These are phyloP conservation scores for Scatophagus argus DNA, from an alignment of 2,113 vertebrate species.

Conservation along the genomic window DNA sequence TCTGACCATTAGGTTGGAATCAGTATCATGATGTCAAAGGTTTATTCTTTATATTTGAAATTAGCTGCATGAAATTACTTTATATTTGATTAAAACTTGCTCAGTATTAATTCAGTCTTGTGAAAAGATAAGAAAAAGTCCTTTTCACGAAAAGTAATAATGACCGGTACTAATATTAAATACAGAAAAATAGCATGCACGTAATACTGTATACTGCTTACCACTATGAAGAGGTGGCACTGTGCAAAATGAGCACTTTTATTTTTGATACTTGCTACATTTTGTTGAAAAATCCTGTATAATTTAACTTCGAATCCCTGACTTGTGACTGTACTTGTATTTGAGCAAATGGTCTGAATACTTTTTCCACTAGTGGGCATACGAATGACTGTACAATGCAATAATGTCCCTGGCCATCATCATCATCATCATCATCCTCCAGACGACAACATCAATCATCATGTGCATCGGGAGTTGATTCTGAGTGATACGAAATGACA, in stretches of 20 bases:
- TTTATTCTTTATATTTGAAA: no score
- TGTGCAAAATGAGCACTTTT: neutral
- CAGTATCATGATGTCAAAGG: neutral
- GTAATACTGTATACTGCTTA: no score
- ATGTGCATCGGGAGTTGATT: slow-evolving; percentile 47
- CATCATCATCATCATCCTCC: slow-evolving; percentile 36
- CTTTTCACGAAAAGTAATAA: neutral
- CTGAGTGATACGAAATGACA: slow-evolving; percentile 61
- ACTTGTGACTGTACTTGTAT: neutral
- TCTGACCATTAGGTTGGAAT: neutral
- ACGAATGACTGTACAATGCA: neutral
- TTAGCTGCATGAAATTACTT: neutral
- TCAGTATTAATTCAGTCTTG: neutral
- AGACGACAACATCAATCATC: slow-evolving; percentile 27
- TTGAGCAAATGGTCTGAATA: neutral
- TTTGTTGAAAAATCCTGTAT: neutral
- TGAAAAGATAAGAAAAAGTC: neutral
- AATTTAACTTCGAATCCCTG: neutral
- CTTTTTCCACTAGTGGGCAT: slow-evolving; percentile 1
- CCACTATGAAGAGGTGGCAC: neutral
- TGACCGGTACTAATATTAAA: neutral
- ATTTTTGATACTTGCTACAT: neutral
- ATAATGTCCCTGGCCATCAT: slow-evolving; percentile 22
- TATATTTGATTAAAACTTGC: neutral
- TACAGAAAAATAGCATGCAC: no score